Evolutionary conservation across 1,140 invertebrate species (phyloP).

Genomic region (Drosophila lowei): DNA sequence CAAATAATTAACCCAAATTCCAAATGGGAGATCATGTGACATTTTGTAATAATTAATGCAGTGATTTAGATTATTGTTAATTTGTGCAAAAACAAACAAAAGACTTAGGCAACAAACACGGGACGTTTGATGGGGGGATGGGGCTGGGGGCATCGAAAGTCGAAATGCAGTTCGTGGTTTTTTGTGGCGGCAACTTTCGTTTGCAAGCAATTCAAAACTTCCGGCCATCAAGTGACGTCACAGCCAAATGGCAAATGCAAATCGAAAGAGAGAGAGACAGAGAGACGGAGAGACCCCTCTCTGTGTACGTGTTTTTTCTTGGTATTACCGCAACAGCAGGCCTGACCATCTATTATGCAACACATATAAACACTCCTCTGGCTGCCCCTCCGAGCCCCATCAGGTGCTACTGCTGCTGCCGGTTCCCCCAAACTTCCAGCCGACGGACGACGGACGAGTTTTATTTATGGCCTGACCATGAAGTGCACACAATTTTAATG

Average conservation of each 20-base stretch:
- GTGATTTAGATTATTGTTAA: conserved; percentile 38
- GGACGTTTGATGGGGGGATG: conserved; percentile 4
- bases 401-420: conserved; percentile 30
- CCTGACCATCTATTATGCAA: conserved; percentile 73
- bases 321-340: conserved; percentile 65
- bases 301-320: conserved; percentile 55
- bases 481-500: conserved; percentile 64
- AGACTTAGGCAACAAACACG: conserved; percentile 77
- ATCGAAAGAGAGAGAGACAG: conserved; percentile 11
- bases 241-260: conserved; percentile 35
- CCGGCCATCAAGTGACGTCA: conserved; percentile 40
- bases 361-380: conserved; percentile 20
- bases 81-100: conserved; percentile 70
- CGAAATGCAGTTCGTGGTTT: conserved; percentile 21
- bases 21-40: background rate
- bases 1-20: conserved; percentile 44
- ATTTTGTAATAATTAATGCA: conserved; percentile 51
- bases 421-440: conserved; percentile 37
- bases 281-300: conserved; percentile 17
- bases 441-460: background rate
- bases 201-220: conserved; percentile 37
- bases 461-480: conserved; percentile 47
- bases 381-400: background rate
- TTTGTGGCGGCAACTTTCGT: conserved; percentile 26
- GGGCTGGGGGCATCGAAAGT: background rate